These are phyloP conservation scores for Bombus soroeensis DNA, from an alignment of 1,140 invertebrate genomes.

Conservation along the genomic window DNA sequence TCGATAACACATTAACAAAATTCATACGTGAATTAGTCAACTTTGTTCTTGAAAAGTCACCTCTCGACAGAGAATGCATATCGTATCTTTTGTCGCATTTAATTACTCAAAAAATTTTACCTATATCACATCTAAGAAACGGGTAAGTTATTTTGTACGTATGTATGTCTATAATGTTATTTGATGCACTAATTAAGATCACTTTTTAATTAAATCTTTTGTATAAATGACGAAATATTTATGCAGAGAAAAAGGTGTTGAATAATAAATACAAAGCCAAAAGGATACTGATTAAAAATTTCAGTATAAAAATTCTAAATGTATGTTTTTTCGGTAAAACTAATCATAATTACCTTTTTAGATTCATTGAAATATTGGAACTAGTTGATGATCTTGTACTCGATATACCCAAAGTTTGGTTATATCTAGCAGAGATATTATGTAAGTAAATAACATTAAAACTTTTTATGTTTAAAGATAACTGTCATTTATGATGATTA, in stretches of 20 bases:
- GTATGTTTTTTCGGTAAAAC: constrained; percentile 17
- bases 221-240: neutral
- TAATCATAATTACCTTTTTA: constrained; percentile 59
- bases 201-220: constrained; percentile 15
- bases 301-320: neutral
- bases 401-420: constrained; percentile 90
- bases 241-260: constrained; percentile 37
- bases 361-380: constrained; percentile 84
- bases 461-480: constrained; percentile 1
- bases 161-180: neutral
- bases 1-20: constrained; percentile 51
- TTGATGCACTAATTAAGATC: neutral
- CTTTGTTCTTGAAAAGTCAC: constrained; percentile 55
- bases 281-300: constrained; percentile 72
- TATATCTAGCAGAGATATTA: constrained; percentile 87
- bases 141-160: constrained; percentile 51
- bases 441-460: constrained; percentile 78
- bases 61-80: constrained; percentile 49
- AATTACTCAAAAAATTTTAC: constrained; percentile 47
- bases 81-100: constrained; percentile 59
- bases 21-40: constrained; percentile 57
- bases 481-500: constrained; percentile 69
- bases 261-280: constrained; percentile 68
- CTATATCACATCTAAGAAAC: constrained; percentile 42
- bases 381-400: constrained; percentile 86